Conservation (phyloP, 2,113 vertebrate genomes). For the Tragelaphus imberbis region DNA sequence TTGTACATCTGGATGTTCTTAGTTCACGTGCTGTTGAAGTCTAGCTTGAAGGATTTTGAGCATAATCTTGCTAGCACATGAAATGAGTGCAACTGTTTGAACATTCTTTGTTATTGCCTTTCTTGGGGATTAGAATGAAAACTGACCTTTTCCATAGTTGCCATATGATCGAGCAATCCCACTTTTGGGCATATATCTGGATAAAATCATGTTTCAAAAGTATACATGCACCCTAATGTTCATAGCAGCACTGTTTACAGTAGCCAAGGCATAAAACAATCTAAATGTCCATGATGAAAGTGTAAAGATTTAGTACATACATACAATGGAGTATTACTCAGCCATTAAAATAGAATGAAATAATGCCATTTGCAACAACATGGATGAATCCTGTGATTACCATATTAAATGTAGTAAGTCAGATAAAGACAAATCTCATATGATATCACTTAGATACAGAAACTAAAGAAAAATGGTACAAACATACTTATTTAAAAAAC, state of each 20-base stretch:
- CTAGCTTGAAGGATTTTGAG: background rate
- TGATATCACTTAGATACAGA: background rate
- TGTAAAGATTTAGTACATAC: background rate
- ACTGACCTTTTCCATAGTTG: background rate
- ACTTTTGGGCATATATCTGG: background rate
- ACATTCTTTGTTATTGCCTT: background rate
- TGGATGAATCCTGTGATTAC: background rate
- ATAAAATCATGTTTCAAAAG: background rate
- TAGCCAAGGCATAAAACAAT: background rate
- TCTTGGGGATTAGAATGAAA: background rate
- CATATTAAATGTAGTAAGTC: background rate
- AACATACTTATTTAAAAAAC: background rate
- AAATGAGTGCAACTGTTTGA: background rate
- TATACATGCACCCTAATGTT: background rate
- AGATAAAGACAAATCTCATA: background rate
- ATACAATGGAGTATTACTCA: background rate
- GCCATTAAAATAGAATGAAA: background rate
- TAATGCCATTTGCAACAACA: background rate
- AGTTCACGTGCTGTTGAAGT: background rate
- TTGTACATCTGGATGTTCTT: background rate
- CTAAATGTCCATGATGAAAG: background rate
- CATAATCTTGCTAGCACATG: background rate
- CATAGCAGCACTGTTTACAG: background rate
- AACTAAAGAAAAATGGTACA: background rate
- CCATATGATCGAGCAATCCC: background rate